Conservation (phyloP, 2,797 vertebrate genomes). For the Phrynocephalus guinanensis region DNA sequence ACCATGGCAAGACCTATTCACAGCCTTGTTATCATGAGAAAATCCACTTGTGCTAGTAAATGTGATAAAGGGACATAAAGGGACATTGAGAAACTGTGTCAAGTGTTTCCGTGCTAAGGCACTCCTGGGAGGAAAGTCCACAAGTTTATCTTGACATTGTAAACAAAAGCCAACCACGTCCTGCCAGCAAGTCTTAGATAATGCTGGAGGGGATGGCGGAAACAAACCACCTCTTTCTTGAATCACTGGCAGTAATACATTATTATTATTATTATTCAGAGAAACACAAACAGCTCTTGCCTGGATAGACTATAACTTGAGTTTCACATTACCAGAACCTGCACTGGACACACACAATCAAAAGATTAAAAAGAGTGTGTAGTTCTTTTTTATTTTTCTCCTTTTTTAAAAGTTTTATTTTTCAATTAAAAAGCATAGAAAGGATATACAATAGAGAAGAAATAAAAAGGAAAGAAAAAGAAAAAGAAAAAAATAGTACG, state of each 20-base stretch:
- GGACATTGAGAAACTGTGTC: slow-evolving; percentile 78
- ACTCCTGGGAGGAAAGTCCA: slow-evolving; percentile 70
- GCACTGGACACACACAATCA: slow-evolving; percentile 48
- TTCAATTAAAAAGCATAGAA: no score
- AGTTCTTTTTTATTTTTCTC: slow-evolving; percentile 7
- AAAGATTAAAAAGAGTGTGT: slow-evolving; percentile 72
- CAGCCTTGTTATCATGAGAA: slow-evolving; percentile 79
- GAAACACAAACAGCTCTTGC: slow-evolving; percentile 27
- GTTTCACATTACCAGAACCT: slow-evolving; percentile 57
- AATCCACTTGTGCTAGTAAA: slow-evolving; percentile 64
- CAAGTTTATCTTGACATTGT: slow-evolving; percentile 71
- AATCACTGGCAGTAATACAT: neutral
- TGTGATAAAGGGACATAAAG: slow-evolving; percentile 73
- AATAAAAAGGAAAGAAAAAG: no score
- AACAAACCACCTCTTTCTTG: slow-evolving; percentile 33
- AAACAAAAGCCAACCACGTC: slow-evolving; percentile 76
- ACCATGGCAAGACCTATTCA: neutral
- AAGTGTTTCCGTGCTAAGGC: slow-evolving; percentile 77
- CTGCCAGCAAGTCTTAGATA: slow-evolving; percentile 46
- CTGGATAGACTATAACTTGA: neutral
- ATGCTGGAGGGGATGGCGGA: neutral
- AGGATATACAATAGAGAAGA: no score
- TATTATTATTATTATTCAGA: slow-evolving; percentile 17
- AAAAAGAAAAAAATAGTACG: no score
- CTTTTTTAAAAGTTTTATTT: no score